Evolutionary conservation across 2,797 vertebrate species (phyloP).

Genomic region (Acanthopagrus latus): DNA sequence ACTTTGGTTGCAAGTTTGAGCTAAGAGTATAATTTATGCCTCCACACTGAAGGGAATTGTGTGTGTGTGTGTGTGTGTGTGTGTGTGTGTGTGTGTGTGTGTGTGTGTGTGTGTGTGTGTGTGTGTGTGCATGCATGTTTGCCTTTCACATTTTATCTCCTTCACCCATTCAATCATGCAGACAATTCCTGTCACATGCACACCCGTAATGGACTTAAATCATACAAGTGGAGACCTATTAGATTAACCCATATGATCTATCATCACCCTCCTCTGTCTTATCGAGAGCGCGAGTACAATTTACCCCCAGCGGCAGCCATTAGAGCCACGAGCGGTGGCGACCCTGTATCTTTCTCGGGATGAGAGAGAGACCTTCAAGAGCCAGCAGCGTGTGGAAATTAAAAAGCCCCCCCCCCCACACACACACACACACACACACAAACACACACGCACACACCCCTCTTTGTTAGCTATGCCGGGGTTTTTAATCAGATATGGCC

Average conservation of each 20-base stretch:
- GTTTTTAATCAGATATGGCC: constrained; percentile 79
- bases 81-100: neutral
- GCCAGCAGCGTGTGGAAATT: constrained; percentile 64
- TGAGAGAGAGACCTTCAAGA: constrained; percentile 67
- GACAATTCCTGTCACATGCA: constrained; percentile 40
- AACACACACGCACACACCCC: neutral
- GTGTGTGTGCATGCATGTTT: constrained; percentile 6
- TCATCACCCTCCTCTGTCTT: constrained; percentile 56
- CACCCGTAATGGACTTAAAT: constrained; percentile 62
- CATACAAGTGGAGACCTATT: constrained; percentile 62
- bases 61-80: constrained; percentile 5
- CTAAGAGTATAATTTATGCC: constrained; percentile 25
- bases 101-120: constrained; percentile 7
- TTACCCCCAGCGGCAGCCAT: constrained; percentile 53
- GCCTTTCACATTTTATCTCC: constrained; percentile 22
- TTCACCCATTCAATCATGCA: constrained; percentile 46
- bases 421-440: neutral
- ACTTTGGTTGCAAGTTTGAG: constrained; percentile 22
- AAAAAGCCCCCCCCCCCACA: constrained; percentile 25
- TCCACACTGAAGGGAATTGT: constrained; percentile 26
- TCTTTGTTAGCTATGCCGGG: constrained; percentile 61
- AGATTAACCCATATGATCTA: constrained; percentile 70
- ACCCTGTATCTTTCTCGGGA: constrained; percentile 58
- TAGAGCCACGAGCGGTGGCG: constrained; percentile 42
- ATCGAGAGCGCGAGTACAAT: constrained; percentile 50